Evolutionary conservation across 1,140 invertebrate species (phyloP).

Genomic region (Rhyacophila brunnea): DNA sequence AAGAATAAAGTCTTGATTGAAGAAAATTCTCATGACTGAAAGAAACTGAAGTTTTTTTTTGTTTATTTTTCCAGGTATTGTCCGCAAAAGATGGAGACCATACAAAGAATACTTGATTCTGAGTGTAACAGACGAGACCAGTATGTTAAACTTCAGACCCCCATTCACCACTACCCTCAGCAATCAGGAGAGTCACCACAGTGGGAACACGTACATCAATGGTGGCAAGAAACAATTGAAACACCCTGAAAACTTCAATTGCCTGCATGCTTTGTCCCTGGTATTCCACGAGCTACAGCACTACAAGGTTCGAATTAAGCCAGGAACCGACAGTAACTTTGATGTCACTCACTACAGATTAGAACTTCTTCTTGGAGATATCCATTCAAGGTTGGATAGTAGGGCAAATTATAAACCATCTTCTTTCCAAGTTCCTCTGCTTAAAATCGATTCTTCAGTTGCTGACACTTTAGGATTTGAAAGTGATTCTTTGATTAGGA

Average conservation of each 20-base stretch:
- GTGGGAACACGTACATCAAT: background rate
- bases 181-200: conserved; percentile 7
- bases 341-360: conserved; percentile 41
- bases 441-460: conserved; percentile 37
- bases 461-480: conserved; percentile 25
- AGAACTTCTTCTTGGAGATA: conserved; percentile 56
- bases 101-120: conserved; percentile 45
- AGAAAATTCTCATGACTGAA: too few species aligned
- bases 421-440: conserved; percentile 55
- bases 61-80: conserved; percentile 37
- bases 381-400: conserved; percentile 49
- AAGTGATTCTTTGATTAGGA: conserved; percentile 25
- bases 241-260: conserved; percentile 40
- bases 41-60: too few species aligned
- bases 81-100: conserved; percentile 43
- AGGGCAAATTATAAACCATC: conserved; percentile 53
- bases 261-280: conserved; percentile 55
- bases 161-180: conserved; percentile 6
- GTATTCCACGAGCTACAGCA: conserved; percentile 62
- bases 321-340: conserved; percentile 39
- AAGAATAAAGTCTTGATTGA: too few species aligned
- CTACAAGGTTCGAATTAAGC: conserved; percentile 56
- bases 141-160: conserved; percentile 6
- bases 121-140: conserved; percentile 22
- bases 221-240: conserved; percentile 17